These are phyloP conservation scores for Dryobates pubescens DNA, from an alignment of 2,797 vertebrate species.

Conservation along the genomic window DNA sequence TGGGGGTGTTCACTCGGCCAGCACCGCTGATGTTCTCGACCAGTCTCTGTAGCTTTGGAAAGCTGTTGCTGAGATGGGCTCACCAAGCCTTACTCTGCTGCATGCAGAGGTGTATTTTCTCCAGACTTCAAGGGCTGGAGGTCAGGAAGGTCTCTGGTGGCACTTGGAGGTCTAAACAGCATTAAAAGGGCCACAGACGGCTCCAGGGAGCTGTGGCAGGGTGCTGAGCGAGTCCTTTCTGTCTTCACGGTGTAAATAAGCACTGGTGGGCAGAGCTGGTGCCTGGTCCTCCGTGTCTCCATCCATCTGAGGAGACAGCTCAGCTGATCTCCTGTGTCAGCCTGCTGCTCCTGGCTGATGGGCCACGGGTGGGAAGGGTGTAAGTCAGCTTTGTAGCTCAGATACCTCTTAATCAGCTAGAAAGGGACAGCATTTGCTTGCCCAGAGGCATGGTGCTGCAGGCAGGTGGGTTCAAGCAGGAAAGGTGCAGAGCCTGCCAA, in stretches of 20 bases:
- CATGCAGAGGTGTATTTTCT: background rate
- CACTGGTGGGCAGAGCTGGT: background rate
- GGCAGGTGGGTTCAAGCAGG: background rate
- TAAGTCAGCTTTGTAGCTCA: background rate
- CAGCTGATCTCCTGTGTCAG: background rate
- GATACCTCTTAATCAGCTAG: background rate
- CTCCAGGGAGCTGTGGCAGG: background rate
- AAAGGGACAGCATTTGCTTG: background rate
- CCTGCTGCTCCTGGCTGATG: background rate
- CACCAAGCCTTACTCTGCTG: background rate
- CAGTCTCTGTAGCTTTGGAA: background rate
- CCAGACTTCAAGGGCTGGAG: background rate
- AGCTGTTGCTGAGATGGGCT: background rate
- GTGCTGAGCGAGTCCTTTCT: background rate
- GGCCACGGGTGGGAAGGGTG: background rate
- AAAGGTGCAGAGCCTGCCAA: fast-evolving
- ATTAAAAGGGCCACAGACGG: background rate
- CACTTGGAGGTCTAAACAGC: background rate
- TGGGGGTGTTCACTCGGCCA: background rate
- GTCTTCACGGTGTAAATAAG: background rate
- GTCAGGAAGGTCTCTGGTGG: background rate
- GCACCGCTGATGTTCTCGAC: background rate
- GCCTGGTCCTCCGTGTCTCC: background rate
- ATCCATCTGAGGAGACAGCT: background rate
- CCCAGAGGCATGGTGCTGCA: fast-evolving